Conservation (phyloP, 1,140 invertebrate species). For the Branchinecta lynchi region DNA sequence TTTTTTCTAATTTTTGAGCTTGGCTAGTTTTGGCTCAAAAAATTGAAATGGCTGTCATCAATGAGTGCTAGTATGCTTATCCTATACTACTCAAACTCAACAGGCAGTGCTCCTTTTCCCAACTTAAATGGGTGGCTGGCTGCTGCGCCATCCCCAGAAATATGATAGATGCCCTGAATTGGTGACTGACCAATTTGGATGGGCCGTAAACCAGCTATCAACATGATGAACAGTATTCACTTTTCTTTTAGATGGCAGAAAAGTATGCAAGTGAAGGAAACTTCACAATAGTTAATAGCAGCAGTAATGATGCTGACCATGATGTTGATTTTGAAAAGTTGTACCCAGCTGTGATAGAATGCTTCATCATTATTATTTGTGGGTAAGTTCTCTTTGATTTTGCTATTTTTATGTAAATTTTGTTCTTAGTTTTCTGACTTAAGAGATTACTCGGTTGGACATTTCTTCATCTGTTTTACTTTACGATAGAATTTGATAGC, state of each 20-base stretch:
- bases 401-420: conserved; percentile 16
- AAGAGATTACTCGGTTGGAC: neutral
- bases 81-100: no score
- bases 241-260: neutral
- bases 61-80: no score
- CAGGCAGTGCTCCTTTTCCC: no score
- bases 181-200: neutral
- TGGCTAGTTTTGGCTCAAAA: no score
- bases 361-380: conserved; percentile 75
- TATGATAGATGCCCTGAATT: neutral
- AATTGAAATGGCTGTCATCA: no score
- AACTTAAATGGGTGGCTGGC: no score
- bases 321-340: conserved; percentile 54
- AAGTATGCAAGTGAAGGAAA: conserved; percentile 1
- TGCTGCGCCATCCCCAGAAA: neutral
- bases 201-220: neutral
- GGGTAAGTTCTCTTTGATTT: conserved; percentile 43
- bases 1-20: no score
- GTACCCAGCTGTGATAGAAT: conserved; percentile 74
- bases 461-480: conserved; percentile 17
- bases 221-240: neutral
- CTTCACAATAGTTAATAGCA: neutral
- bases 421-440: neutral
- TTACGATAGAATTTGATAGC: no score
- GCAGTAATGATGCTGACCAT: conserved; percentile 11